A percentile compares a stretch with the other conserved stretches of the same genome.
Evolutionary conservation across 2,797 vertebrate genomes (phyloP).

Genomic region (Sus cebifrons): DNA sequence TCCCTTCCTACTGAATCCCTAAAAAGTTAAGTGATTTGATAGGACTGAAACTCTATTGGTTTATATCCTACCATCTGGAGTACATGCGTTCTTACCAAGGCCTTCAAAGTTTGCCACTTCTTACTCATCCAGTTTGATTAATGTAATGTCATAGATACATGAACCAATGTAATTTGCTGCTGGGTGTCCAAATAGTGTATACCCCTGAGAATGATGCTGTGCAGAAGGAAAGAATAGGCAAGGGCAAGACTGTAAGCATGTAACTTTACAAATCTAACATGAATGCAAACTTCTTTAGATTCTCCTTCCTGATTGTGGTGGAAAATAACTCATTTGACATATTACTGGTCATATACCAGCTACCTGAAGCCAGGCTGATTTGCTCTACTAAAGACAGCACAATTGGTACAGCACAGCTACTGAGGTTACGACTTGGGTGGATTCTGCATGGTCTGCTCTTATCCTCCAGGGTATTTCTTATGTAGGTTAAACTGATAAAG

Average conservation of each 20-base stretch:
- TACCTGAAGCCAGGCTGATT: neutral
- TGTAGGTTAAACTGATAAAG: neutral
- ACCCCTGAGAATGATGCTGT: neutral
- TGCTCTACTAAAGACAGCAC: neutral
- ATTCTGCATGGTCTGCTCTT: neutral
- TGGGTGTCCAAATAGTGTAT: neutral
- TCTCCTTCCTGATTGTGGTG: neutral
- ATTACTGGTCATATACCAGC: neutral
- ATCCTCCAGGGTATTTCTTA: neutral
- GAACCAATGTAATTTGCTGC: neutral
- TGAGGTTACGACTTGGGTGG: neutral
- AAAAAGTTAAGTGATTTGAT: neutral
- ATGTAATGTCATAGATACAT: neutral
- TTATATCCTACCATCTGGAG: neutral
- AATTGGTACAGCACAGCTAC: neutral
- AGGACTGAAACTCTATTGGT: neutral
- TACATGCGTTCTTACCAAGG: neutral
- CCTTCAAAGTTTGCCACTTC: neutral
- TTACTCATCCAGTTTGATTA: slow-evolving; percentile 2
- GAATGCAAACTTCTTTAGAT: neutral
- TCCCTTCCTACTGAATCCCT: neutral
- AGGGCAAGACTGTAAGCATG: neutral
- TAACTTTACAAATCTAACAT: neutral
- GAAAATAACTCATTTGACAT: neutral
- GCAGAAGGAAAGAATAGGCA: neutral